A percentile compares a stretch with the other conserved stretches of the same genome.
These are phyloP conservation scores for Drosophila punjabiensis DNA, from an alignment of 1,140 invertebrate species.

Conservation along the genomic window DNA sequence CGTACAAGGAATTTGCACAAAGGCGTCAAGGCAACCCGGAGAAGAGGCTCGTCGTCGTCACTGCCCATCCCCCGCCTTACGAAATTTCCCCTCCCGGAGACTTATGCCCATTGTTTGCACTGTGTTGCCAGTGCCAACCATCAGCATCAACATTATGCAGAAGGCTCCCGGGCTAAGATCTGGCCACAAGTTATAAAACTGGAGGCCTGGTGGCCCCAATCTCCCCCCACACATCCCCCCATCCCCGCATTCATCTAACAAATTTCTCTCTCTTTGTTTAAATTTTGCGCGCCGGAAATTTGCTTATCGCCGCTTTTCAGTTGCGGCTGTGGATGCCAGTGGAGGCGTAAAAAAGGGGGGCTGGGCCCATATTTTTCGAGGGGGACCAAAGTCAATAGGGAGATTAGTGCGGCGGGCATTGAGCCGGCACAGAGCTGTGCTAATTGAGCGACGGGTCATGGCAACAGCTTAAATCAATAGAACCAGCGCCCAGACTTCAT, in stretches of 20 bases:
- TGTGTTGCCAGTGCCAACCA: constrained; percentile 72
- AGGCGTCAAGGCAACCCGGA: constrained; percentile 70
- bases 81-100: constrained; percentile 15
- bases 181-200: constrained; percentile 74
- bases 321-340: constrained; percentile 41
- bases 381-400: constrained; percentile 71
- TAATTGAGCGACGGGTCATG: constrained; percentile 79
- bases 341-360: constrained; percentile 7
- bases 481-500: constrained; percentile 49
- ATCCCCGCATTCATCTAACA: constrained; percentile 18
- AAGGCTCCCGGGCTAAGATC: constrained; percentile 38
- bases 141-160: constrained; percentile 46
- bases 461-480: constrained; percentile 78
- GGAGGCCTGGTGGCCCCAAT: constrained; percentile 21
- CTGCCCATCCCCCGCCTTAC: background rate
- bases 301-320: constrained; percentile 78
- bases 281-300: constrained; percentile 80
- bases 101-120: constrained; percentile 76
- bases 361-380: constrained; percentile 13
- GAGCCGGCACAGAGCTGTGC: constrained; percentile 63
- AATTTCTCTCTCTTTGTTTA: constrained; percentile 71
- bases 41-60: constrained; percentile 8
- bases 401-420: constrained; percentile 68
- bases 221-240: background rate
- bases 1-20: constrained; percentile 66